Conservation (phyloP, 2,888 invertebrate genomes). For the Linhomoeus sp. region DNA sequence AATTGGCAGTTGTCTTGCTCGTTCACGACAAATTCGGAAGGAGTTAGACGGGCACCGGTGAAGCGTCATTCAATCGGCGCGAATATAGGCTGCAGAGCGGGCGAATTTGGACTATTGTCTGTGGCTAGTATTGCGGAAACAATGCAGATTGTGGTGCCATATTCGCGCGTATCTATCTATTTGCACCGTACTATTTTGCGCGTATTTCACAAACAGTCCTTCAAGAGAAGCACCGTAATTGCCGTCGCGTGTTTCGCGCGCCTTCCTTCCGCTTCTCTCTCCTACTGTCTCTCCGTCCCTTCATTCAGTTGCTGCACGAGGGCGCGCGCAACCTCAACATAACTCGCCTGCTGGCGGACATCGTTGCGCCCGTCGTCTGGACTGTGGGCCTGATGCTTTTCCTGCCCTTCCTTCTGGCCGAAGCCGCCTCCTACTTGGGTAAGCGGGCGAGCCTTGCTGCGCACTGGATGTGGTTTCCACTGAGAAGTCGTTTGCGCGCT, state of each 20-base stretch:
- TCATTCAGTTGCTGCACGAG: conserved; percentile 60
- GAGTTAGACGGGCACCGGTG: too few species aligned
- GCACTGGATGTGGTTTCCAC: background rate
- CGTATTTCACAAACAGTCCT: too few species aligned
- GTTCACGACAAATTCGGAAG: too few species aligned
- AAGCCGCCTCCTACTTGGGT: conserved; percentile 35
- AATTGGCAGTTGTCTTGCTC: background rate
- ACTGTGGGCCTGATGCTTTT: conserved; percentile 71
- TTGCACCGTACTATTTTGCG: too few species aligned
- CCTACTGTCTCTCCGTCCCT: too few species aligned
- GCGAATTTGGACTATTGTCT: too few species aligned
- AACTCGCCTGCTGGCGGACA: conserved; percentile 55
- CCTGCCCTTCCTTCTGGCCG: conserved; percentile 72
- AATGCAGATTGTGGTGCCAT: too few species aligned
- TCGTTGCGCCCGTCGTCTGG: conserved; percentile 71
- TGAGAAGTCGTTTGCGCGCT: background rate
- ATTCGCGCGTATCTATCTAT: too few species aligned
- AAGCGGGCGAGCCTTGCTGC: conserved; percentile 8
- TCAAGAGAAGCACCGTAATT: background rate
- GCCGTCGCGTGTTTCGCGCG: background rate
- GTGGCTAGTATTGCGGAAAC: too few species aligned
- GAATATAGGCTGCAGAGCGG: too few species aligned
- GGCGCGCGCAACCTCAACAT: conserved; percentile 80
- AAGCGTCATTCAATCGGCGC: too few species aligned
- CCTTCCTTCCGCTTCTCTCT: too few species aligned